A percentile compares a stretch with the other conserved stretches of the same genome.
phyloP scores from a whole-genome alignment of 2,888 invertebrate species.

The Argyresthia albistria region DNA sequence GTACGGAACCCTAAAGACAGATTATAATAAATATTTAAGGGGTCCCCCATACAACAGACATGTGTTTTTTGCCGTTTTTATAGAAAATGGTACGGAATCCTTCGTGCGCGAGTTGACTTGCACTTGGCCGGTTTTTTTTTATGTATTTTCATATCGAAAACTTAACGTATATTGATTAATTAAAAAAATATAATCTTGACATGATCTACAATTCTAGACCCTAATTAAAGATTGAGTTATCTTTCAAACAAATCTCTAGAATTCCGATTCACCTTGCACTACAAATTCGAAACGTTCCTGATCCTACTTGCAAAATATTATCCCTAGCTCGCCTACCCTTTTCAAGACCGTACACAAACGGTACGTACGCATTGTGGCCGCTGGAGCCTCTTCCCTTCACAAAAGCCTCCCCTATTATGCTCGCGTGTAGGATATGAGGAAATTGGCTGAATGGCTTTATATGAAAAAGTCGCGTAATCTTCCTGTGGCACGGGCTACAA shows the following conservation, averaged over 20 bases:
- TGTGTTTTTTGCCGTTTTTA: no score
- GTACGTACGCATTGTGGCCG: constrained; percentile 57
- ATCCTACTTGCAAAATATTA: constrained; percentile 44
- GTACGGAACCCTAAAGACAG: no score
- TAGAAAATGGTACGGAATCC: no score
- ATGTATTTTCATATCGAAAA: no score
- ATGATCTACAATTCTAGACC: no score
- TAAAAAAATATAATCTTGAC: no score
- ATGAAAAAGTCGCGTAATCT: constrained; percentile 68
- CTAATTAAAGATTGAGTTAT: no score
- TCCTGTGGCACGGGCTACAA: constrained; percentile 50
- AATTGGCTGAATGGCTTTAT: constrained; percentile 69
- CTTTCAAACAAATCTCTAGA: not conserved
- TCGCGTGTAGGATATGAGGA: constrained; percentile 65
- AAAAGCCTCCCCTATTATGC: constrained; percentile 68
- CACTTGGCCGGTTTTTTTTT: no score
- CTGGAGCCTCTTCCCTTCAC: constrained; percentile 61
- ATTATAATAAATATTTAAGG: no score
- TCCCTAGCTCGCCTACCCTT: constrained; percentile 31
- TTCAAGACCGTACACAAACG: constrained; percentile 39
- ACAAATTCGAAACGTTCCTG: constrained; percentile 27
- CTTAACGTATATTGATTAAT: no score
- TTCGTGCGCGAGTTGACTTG: no score
- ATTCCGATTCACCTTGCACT: not conserved
- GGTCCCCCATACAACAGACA: no score